A percentile compares a stretch with the other conserved stretches of the same genome.
Evolutionary conservation across 2,113 vertebrate species (phyloP).

Genomic region (Gulo gulo): DNA sequence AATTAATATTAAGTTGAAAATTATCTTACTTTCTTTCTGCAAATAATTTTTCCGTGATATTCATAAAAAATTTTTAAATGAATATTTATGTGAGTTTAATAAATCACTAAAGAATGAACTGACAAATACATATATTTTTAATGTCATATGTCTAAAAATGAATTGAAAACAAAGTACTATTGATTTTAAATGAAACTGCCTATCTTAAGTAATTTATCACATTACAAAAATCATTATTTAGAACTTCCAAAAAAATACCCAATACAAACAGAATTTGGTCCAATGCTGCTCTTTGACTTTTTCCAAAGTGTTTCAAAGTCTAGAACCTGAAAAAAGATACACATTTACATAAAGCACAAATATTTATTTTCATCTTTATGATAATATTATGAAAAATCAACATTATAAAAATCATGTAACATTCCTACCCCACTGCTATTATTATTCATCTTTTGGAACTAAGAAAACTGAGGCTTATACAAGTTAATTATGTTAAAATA

Average conservation of each 20-base stretch:
- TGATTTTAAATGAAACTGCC: neutral
- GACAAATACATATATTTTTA: neutral
- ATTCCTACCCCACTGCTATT: neutral
- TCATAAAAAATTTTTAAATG: neutral
- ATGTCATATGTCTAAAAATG: neutral
- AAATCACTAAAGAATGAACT: neutral
- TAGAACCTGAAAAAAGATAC: neutral
- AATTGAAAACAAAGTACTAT: conserved; percentile 17
- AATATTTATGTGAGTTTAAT: neutral
- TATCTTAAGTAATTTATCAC: neutral
- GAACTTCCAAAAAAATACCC: neutral
- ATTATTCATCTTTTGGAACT: neutral
- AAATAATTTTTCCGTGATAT: neutral
- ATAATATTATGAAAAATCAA: neutral
- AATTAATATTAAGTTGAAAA: neutral
- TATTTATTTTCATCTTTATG: neutral
- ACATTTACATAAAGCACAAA: neutral
- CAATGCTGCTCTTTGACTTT: neutral
- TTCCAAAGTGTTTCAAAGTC: neutral
- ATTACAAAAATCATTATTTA: neutral
- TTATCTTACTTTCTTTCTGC: neutral
- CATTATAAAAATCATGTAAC: neutral
- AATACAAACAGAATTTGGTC: neutral
- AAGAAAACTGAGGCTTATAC: neutral
- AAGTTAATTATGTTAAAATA: neutral